Evolutionary conservation across 2,797 vertebrate species (phyloP).

Genomic region (Acipenser transmontanus): DNA sequence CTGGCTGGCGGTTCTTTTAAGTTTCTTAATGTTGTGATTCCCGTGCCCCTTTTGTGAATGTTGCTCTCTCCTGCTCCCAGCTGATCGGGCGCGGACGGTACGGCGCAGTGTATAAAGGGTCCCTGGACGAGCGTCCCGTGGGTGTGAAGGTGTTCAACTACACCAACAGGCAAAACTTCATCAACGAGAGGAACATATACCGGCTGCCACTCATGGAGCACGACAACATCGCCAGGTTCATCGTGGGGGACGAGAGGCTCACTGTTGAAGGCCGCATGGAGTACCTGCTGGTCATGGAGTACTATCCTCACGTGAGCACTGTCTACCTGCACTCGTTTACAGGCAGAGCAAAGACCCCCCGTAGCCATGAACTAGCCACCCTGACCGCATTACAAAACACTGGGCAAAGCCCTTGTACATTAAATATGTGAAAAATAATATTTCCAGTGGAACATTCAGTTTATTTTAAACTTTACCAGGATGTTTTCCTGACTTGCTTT

Average conservation of each 20-base stretch:
- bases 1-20: no score
- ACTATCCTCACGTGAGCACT: slow-evolving; percentile 89
- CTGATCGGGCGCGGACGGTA: slow-evolving; percentile 91
- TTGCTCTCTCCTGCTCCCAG: slow-evolving; percentile 42
- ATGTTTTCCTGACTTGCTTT: no score
- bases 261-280: slow-evolving; percentile 84
- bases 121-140: slow-evolving; percentile 84
- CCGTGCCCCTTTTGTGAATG: no score
- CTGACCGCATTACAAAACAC: background rate
- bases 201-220: slow-evolving; percentile 89
- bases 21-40: no score
- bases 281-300: slow-evolving; percentile 94
- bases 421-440: no score
- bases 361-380: background rate
- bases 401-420: no score
- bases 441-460: no score
- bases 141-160: slow-evolving; percentile 94
- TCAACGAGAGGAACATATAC: slow-evolving; percentile 94
- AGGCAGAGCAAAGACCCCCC: background rate
- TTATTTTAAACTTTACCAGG: no score
- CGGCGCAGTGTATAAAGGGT: slow-evolving; percentile 87
- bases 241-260: slow-evolving; percentile 85
- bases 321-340: background rate
- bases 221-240: slow-evolving; percentile 85
- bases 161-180: slow-evolving; percentile 89